Evolutionary conservation across 2,888 invertebrate species (phyloP).

Genomic region (Cosmopolites sordidus): DNA sequence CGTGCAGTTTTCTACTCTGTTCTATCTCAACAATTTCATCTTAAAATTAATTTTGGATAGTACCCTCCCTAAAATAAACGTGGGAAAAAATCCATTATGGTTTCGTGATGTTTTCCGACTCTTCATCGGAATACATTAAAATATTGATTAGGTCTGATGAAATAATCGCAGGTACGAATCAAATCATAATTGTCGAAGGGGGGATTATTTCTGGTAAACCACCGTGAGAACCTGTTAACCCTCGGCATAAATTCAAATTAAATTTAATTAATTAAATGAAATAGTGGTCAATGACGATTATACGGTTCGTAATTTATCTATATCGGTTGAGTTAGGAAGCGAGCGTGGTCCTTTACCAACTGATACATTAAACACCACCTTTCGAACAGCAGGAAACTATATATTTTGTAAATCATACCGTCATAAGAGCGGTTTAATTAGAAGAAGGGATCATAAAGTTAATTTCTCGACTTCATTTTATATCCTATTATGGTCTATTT

Average conservation of each 20-base stretch:
- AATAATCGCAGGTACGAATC: constrained; percentile 32
- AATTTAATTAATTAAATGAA: constrained; percentile 29
- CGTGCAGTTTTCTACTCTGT: constrained; percentile 24
- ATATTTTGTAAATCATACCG: constrained; percentile 19
- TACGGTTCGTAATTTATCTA: constrained; percentile 24
- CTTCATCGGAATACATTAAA: constrained; percentile 35
- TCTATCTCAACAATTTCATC: constrained; percentile 32
- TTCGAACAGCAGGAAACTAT: constrained; percentile 15
- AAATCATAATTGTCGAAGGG: constrained; percentile 26
- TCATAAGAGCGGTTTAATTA: constrained; percentile 1
- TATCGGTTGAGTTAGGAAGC: too few species aligned
- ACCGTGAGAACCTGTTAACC: constrained; percentile 29
- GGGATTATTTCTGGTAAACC: constrained; percentile 30
- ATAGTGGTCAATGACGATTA: constrained; percentile 25
- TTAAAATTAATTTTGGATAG: constrained; percentile 29
- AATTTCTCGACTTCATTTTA: neutral
- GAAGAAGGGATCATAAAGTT: neutral
- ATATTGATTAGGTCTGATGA: constrained; percentile 32
- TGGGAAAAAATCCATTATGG: constrained; percentile 32
- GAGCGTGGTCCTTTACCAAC: constrained; percentile 14
- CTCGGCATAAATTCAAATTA: constrained; percentile 29
- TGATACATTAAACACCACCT: constrained; percentile 21
- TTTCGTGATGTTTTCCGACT: constrained; percentile 34
- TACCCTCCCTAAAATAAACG: constrained; percentile 28
- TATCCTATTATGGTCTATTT: neutral